Evolutionary conservation across 2,113 vertebrate genomes (phyloP), one percentile per base, ranked within the genome.

Genomic region (Larimichthys crocea): DNA sequence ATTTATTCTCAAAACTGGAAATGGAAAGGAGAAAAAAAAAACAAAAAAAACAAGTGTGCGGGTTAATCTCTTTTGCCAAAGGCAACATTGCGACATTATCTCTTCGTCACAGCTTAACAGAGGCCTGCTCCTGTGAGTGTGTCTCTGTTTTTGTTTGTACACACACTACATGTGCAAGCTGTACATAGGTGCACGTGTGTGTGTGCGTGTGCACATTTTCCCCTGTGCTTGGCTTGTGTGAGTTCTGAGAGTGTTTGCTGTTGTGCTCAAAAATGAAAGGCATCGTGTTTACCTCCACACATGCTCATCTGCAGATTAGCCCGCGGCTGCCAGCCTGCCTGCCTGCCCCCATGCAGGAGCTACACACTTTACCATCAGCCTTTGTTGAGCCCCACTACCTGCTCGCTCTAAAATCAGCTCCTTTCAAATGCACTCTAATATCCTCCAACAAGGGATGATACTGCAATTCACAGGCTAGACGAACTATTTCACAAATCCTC

Each of bases 261-360:
- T 84, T 83, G 79, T 81, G 79, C 82, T 87, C 59, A 73, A 64
- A 40, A 92, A 88, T 87, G 82, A 90, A 91, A 92, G 85, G 59
- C 72, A 26, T 52, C 50, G 10, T 84, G 74, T 92, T 91, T 88
- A 89, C 84, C 76, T 56, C 60, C 76, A 71, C 74, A 85, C 64
- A 48, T 40, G 24, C 73, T 88, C 63, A 80, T 86, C 80, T 88
- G 73, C 86, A 90, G 90, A 93, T 92, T 93, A 92, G 79, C 70
- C 63, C 11, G 63, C 63, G 50, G 76, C 86, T 89, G 76, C 65
- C 74, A 84, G 82, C 67, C 74, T 83, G 35, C 65, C 74, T 85
- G 82, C 48, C 74, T 80, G 62, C 64, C 73, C 66, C 66, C 31
- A 22, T 84, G 69, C 78, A 86, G 68, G 26, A 82, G 82, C 86